These are phyloP conservation scores for Alectura lathami DNA, from an alignment of 2,113 vertebrate species.

Conservation along the genomic window DNA sequence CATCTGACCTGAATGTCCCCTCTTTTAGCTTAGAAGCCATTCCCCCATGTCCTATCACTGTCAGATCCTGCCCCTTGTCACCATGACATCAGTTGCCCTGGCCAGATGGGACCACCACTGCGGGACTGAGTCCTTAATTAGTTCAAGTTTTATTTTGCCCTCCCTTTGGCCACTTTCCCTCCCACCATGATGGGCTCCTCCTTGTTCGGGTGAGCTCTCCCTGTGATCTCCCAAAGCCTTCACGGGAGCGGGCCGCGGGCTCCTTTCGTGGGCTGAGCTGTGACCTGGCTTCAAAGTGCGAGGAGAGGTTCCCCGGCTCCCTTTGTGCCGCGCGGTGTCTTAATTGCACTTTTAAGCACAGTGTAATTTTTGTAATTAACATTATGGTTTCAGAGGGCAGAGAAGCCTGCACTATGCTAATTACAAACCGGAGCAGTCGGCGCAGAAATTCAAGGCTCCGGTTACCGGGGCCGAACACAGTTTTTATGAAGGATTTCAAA, in stretches of 20 bases:
- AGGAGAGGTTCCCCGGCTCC: constrained; percentile 81
- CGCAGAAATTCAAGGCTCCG: constrained; percentile 75
- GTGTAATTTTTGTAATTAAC: constrained; percentile 88
- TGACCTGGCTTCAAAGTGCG: constrained; percentile 84
- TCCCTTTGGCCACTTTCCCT: constrained; percentile 28
- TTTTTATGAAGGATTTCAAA: constrained; percentile 84
- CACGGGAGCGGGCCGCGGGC: constrained; percentile 72
- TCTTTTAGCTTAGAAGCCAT: neutral
- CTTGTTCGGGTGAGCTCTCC: constrained; percentile 66
- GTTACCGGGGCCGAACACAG: constrained; percentile 73
- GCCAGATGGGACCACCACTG: neutral
- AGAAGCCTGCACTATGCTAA: constrained; percentile 82
- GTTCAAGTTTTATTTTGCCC: neutral
- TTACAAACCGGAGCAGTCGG: constrained; percentile 75
- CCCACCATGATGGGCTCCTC: constrained; percentile 64
- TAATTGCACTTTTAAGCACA: constrained; percentile 87
- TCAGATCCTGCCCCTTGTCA: neutral
- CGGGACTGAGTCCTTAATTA: constrained; percentile 23
- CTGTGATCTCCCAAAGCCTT: constrained; percentile 76
- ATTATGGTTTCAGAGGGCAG: constrained; percentile 86
- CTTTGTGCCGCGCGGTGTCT: constrained; percentile 79
- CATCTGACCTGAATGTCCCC: neutral
- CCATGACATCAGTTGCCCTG: neutral
- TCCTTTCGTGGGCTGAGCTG: constrained; percentile 77
- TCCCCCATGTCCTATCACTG: neutral